Base-by-base conservation (phyloP, 2,797 vertebrate species). In the Galago senegalensis region DNA sequence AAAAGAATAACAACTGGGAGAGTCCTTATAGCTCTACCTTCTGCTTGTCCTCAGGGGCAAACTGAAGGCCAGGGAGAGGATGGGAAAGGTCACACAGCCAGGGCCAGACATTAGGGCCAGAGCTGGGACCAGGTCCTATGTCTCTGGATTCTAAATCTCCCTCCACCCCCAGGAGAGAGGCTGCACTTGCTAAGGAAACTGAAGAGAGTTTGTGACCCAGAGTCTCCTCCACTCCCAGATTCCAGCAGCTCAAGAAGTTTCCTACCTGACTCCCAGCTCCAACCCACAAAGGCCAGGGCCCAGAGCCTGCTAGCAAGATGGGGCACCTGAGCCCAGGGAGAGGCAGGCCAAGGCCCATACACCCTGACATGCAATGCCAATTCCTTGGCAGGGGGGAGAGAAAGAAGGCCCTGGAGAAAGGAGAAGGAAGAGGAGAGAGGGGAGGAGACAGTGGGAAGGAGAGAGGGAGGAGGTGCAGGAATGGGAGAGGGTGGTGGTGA, bases 121-220 rank as follows among this genome's bases (percentile, higher is more conserved):
- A 61, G 31, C 49, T 10, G 40, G 85, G 80, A 82, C 2, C 70
- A 90, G 46, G 37, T 29, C 31, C 18, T 65, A 56, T 40, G 92
- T 53, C 40, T 91, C 76, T 87, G 77, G 61, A 70, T 82, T 93
- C 27, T 56, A 40, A 77, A 85, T 83, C 34, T 34, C 72, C 69
- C 25, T 65, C 65, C 7, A 13, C 14, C 85, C 23, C 20, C 21
- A 61, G 9, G 31, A 49, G 31, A 49, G 13, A 91, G n/a, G 80
- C 75, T 80, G 18, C 49, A 27, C 75, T 83, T 89, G 86, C 40
- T 87, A 40, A 87, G 81, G 72, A 61, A 94, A 94, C 61, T 34
- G 27, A 63, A 87, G 12, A 87, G 27, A 60, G 43, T 91, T 92
- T 94, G 56, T 61, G 53, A 87, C 46, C 43, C 67, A 53, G 25